Conservation (phyloP, 2,888 invertebrate species). For the Apamea epomidion region DNA sequence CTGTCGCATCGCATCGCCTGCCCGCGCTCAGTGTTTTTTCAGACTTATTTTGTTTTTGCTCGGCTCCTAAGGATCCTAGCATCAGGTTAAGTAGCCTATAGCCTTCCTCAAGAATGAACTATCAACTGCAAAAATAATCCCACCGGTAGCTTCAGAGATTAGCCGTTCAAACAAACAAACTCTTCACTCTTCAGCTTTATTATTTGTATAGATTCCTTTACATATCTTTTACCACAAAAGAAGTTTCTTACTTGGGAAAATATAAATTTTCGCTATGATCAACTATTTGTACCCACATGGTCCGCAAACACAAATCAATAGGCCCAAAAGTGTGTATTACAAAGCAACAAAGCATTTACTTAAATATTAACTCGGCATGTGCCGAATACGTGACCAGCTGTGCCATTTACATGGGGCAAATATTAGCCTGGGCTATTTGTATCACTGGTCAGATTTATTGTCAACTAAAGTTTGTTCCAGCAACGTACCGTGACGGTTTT, state of each 20-base stretch:
- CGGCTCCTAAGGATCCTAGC: neutral
- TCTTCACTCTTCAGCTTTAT: neutral
- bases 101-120: neutral
- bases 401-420: conserved; percentile 59
- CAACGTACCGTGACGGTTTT: conserved; percentile 71
- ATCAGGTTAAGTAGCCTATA: neutral
- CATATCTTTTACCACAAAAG: neutral
- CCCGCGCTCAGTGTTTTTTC: neutral
- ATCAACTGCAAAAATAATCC: neutral
- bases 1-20: neutral
- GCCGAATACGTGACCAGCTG: conserved; percentile 65
- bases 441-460: conserved; percentile 70
- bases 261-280: conserved; percentile 24
- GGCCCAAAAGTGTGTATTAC: conserved; percentile 46
- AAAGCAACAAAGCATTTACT: conserved; percentile 58
- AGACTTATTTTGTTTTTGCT: neutral
- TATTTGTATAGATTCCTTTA: neutral
- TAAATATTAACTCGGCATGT: conserved; percentile 62
- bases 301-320: conserved; percentile 44
- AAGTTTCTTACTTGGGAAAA: neutral
- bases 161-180: neutral
- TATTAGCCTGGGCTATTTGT: conserved; percentile 63
- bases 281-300: conserved; percentile 6
- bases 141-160: neutral
- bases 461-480: conserved; percentile 64